A percentile compares a stretch with the other conserved stretches of the same genome.
phyloP scores from a whole-genome alignment of 2,888 invertebrate species.

The Oegoconia quadripuncta region DNA sequence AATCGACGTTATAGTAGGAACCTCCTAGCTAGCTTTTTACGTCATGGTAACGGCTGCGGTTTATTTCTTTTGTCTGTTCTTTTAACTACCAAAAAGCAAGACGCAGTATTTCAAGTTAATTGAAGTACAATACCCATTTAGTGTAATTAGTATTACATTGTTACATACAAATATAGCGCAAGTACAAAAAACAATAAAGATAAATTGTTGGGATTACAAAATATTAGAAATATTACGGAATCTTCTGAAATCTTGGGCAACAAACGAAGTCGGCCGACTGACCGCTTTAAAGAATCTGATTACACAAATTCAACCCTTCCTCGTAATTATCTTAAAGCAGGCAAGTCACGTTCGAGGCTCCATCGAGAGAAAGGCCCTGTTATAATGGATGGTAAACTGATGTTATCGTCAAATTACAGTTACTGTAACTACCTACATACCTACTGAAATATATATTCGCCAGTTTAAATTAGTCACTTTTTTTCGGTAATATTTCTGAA shows the following conservation, averaged over 20 bases:
- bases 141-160: too few relatives aligned
- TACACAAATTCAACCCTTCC: constrained; percentile 40
- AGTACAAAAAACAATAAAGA: too few relatives aligned
- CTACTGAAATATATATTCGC: too few relatives aligned
- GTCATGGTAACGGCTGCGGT: constrained; percentile 8
- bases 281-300: constrained; percentile 41
- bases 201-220: too few relatives aligned
- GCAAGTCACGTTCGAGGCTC: constrained; percentile 38
- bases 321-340: constrained; percentile 37
- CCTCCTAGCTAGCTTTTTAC: constrained; percentile 17
- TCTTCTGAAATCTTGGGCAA: constrained; percentile 15
- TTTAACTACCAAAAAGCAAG: too few relatives aligned
- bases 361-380: constrained; percentile 31
- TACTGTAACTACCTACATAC: too few relatives aligned
- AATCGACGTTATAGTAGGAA: constrained; percentile 28
- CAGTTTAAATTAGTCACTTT: too few relatives aligned
- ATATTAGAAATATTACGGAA: too few relatives aligned
- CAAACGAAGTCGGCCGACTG: constrained; percentile 32
- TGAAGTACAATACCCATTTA: too few relatives aligned
- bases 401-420: constrained; percentile 32
- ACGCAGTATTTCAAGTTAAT: too few relatives aligned
- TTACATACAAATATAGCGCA: too few relatives aligned
- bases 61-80: constrained; percentile 10
- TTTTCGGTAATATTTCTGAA: too few relatives aligned
- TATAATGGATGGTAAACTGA: constrained; percentile 36